phyloP scores from a whole-genome alignment of 2,113 vertebrate species.

The Melozone crissalis region DNA sequence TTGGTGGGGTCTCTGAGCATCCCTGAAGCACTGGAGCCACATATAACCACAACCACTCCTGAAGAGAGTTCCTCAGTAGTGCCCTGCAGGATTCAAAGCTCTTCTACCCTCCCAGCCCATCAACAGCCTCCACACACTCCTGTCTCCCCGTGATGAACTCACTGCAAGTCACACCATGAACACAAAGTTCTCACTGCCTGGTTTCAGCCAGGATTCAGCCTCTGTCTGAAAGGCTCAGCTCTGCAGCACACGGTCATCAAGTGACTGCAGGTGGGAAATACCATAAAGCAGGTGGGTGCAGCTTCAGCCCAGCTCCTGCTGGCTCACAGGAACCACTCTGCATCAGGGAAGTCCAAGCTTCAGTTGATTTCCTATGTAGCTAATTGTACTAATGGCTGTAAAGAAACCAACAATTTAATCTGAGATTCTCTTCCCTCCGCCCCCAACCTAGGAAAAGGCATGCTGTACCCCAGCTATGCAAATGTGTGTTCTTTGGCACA shows the following conservation, averaged over 20 bases:
- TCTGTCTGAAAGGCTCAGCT: not conserved
- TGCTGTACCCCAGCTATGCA: not conserved
- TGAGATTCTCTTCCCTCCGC: not conserved
- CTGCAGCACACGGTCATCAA: fast-evolving
- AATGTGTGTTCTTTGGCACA: not conserved
- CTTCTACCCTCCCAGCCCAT: not conserved
- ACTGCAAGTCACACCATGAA: not conserved
- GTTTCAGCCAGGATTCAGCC: not conserved
- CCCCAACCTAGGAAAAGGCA: not conserved
- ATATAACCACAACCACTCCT: fast-evolving
- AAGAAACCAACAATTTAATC: not conserved
- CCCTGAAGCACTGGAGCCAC: not conserved
- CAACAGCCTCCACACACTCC: not conserved
- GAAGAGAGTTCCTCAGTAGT: not conserved
- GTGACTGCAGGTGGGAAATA: not conserved
- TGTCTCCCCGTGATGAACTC: not conserved
- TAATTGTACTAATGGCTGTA: not conserved
- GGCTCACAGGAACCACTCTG: not conserved
- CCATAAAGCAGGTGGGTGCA: not conserved
- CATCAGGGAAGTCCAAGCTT: not conserved
- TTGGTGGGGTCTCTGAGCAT: not conserved
- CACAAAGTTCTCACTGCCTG: not conserved
- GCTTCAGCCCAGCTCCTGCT: not conserved
- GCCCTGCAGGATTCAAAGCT: not conserved
- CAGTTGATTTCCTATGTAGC: not conserved